A percentile compares a stretch with the other conserved stretches of the same genome.
phyloP scores from a whole-genome alignment of 2,797 vertebrate genomes.

The Threskiornis aethiopicus region DNA sequence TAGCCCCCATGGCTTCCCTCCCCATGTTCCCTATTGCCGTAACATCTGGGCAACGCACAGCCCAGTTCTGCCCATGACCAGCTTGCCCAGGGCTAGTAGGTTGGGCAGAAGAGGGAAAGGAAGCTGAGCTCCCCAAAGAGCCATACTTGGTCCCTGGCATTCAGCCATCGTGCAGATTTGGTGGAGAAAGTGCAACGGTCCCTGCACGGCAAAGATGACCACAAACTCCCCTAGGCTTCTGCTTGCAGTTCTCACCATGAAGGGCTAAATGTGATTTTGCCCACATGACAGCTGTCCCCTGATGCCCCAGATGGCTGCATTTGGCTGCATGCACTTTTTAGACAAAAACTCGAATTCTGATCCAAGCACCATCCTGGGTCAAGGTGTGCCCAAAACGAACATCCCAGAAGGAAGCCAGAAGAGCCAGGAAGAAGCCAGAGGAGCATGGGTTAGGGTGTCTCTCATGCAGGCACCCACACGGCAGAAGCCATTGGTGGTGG shows the following conservation, averaged over 20 bases:
- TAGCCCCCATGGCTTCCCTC: not conserved
- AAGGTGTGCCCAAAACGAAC: not conserved
- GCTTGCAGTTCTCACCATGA: not conserved
- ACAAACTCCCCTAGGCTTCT: not conserved
- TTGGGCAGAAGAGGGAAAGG: not conserved
- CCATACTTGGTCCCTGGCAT: not conserved
- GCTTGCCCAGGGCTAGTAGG: not conserved
- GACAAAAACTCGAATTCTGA: not conserved
- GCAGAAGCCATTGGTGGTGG: not conserved
- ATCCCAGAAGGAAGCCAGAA: not conserved
- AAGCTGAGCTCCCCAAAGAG: not conserved
- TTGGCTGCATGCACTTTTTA: not conserved
- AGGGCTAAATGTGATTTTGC: not conserved
- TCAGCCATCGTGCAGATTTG: not conserved
- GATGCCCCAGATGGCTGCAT: not conserved
- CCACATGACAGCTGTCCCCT: not conserved
- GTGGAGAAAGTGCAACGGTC: not conserved
- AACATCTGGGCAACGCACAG: not conserved
- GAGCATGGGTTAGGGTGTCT: no score
- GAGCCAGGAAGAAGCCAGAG: not conserved
- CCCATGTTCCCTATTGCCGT: fast-evolving
- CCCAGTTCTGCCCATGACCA: not conserved
- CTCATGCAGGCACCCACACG: fast-evolving
- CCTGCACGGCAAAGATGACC: not conserved
- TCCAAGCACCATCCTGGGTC: not conserved